These are phyloP conservation scores for Scaptomyza polygonia DNA, from an alignment of 2,888 invertebrate species.

Conservation along the genomic window DNA sequence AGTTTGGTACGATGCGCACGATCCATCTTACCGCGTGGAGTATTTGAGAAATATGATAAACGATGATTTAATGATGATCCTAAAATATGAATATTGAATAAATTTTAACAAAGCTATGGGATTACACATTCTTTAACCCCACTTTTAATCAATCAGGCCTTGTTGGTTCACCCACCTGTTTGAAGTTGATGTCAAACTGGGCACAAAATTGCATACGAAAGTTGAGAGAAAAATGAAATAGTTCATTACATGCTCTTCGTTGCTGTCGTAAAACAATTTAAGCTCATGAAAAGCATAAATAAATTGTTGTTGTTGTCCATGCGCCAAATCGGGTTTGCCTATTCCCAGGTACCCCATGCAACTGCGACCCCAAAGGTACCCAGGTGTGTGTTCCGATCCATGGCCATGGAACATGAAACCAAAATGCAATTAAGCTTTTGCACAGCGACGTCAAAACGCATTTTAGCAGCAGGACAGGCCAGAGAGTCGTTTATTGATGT, in stretches of 20 bases:
- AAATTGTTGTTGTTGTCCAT: constrained; percentile 45
- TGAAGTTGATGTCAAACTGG: not conserved
- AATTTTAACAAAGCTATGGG: too few species aligned
- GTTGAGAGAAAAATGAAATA: not conserved
- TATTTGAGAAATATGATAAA: constrained; percentile 14
- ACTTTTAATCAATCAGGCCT: too few species aligned
- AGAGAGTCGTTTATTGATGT: constrained; percentile 60
- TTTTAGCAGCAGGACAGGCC: constrained; percentile 57
- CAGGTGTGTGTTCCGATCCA: constrained; percentile 44
- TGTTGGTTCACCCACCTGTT: not conserved
- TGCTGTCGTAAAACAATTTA: constrained; percentile 45
- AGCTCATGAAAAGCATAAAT: constrained; percentile 41
- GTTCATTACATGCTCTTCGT: constrained; percentile 34
- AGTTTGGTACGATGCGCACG: not conserved
- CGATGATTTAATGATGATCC: too few species aligned
- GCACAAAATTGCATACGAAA: too few species aligned
- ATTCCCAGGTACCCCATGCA: constrained; percentile 9
- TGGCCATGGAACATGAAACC: constrained; percentile 31
- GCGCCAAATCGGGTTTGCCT: constrained; percentile 48
- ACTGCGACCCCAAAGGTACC: not conserved
- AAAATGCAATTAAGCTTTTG: constrained; percentile 75
- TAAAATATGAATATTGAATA: too few species aligned
- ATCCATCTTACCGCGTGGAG: too few species aligned
- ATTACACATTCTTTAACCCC: not conserved
- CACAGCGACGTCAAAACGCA: constrained; percentile 62